Evolutionary conservation across 2,113 vertebrate species (phyloP).

Genomic region (Bettongia penicillata): DNA sequence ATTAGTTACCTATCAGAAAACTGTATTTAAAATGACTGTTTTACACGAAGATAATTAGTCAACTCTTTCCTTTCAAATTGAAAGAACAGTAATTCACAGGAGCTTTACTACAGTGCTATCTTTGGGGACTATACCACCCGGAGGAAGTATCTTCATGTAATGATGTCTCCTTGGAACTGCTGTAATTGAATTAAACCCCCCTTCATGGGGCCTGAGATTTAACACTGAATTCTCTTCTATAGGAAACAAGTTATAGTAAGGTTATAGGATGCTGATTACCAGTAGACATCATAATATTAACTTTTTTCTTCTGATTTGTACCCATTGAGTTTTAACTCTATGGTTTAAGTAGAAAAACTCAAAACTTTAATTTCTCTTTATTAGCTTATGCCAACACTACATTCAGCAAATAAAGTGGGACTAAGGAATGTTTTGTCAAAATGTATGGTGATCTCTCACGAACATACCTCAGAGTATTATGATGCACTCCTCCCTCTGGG

Average conservation of each 20-base stretch:
- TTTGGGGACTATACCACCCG: not conserved
- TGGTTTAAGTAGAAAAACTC: not conserved
- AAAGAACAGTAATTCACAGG: not conserved
- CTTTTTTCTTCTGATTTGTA: not conserved
- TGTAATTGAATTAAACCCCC: not conserved
- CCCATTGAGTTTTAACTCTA: not conserved
- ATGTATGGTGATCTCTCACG: not conserved
- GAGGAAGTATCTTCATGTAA: not conserved
- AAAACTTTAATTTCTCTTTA: not conserved
- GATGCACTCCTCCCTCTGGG: not conserved
- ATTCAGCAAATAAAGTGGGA: not conserved
- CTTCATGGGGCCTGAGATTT: not conserved
- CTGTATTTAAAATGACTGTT: not conserved
- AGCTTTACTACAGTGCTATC: not conserved
- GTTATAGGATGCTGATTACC: not conserved
- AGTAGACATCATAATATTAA: not conserved
- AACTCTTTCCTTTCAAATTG: not conserved
- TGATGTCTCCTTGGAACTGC: not conserved
- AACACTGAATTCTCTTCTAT: not conserved
- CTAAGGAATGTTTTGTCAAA: not conserved
- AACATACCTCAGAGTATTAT: not conserved
- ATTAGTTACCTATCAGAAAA: not conserved
- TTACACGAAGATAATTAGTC: not conserved
- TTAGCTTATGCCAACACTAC: not conserved
- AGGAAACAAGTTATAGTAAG: not conserved